Evolutionary conservation across 2,113 vertebrate species (phyloP).

Genomic region (Coracopsis vasa): DNA sequence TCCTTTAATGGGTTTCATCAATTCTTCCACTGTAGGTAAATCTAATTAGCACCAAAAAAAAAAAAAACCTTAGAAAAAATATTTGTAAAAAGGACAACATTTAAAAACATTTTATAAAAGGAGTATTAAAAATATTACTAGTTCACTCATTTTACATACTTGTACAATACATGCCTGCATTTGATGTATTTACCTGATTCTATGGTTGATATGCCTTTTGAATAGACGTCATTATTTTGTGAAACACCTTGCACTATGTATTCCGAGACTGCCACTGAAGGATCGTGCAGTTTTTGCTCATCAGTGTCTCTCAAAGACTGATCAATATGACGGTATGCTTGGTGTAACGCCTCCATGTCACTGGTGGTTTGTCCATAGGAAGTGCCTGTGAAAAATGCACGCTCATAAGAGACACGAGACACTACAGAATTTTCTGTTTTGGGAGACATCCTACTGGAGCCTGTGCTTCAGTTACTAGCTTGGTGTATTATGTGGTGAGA

Average conservation of each 20-base stretch:
- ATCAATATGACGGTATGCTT: conserved; percentile 81
- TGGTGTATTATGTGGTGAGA: neutral
- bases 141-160: neutral
- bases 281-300: conserved; percentile 14
- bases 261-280: neutral
- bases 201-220: conserved; percentile 62
- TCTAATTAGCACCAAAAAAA: conserved; percentile 66
- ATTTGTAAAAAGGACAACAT: neutral
- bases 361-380: conserved; percentile 78
- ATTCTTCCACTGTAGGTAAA: conserved; percentile 88
- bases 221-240: conserved; percentile 45
- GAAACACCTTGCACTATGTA: conserved; percentile 8
- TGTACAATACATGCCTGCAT: neutral
- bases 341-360: conserved; percentile 85
- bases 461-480: neutral
- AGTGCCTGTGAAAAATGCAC: conserved; percentile 51
- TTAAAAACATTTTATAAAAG: neutral
- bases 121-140: neutral
- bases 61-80: neutral
- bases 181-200: conserved; percentile 74
- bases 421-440: neutral
- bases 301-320: conserved; percentile 74
- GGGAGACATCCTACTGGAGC: neutral
- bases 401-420: neutral
- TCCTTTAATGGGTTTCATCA: conserved; percentile 86